Base-by-base conservation (phyloP, 37 sponge, comb jelly and placozoan genomes). In the Crambe crambe region DNA sequence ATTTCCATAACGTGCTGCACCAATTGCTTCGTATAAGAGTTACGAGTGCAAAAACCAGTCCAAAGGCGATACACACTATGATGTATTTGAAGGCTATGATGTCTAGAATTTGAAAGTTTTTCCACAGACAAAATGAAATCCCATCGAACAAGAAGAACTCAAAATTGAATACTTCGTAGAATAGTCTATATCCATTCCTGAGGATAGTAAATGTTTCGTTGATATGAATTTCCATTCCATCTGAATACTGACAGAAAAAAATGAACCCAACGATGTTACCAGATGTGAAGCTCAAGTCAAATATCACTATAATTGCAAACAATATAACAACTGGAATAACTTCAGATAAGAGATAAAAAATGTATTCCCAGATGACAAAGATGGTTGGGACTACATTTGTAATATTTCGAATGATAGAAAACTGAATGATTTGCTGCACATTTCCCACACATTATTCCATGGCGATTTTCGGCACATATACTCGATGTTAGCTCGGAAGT, bases 61-160 rank as follows among this genome's bases (percentile, higher is more conserved):
- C 30, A 15, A 84, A 29, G 2, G 71, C 77, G 56, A 76, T 76
- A 2, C 51, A 39, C 2, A 72, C 37, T 59, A 77, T 84, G 21
- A 76, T 72, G 56, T 76, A 84, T 27, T 56, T 64, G 34, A 76
- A 84, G 18, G 85, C 77, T 8, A 84, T 10, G 0, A 76, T 65
- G 40, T 84, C 85, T 5, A 84, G 68, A 25, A 60, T 68, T 35
- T 58, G 51, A 31, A 71, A 70, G n/a, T 77, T 77, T 4, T 76
- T 30, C 77, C 70, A 84, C 21, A 84, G 43, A 61, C 85, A 84
- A 57, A 84, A 84, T 3, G 85, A 84, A 2, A 84, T 42, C 0
- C 17, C 5, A 2, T 76, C 72, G 21, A 76, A 30, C 68, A 21
- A 25, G 77, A 84, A 84, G 72, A 84, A 84, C 26, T 76, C 60